Evolutionary conservation across 53 echinoderm and acorn worm species (phyloP), one percentile per base, ranked within the genome.

Genomic region (Echinarachnius parma): DNA sequence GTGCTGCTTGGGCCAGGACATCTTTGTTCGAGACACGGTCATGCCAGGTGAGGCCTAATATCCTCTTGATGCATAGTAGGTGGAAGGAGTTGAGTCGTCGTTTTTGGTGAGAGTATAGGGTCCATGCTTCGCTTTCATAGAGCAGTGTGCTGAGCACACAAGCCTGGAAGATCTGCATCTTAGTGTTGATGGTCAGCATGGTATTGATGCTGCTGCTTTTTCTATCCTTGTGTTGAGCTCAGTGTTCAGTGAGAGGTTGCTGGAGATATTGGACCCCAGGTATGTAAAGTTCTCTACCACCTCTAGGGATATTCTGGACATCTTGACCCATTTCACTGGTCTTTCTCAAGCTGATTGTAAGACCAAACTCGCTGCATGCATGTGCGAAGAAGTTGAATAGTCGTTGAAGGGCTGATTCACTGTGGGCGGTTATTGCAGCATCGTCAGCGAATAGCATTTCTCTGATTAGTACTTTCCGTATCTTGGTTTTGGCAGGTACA

Each of bases 301-400:
- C 21, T 62, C 65, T 2, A 80, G 53, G 4, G 2, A 72, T 11
- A 20, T 18, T 4, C 9, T 29, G 19, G 2, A 31, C 52, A 46
- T 61, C 34, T 59, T 81, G 77, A 5, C 29, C 80, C 59, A 78
- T 25, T 9, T 79, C 47, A 5, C 77, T 23, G 4, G 84, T 84
- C 42, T 84, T 89, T 58, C 84, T 84, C 22, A 89, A 32, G 81
- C 89, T 89, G 53, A 88, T 83, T 32, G 76, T 83, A 9, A 88
- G 75, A 3, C 79, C 83, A 39, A 88, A 84, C 23, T 89, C 61
- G 24, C 34, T 71, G 49, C 89, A 89, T 8, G 84, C 59, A 4
- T 49, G 4, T 32, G 84, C 37, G 11, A 84, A 66, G 27, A 48
- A 32, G 25, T 83, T 61, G 11, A 78, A 59, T n/a, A 83, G 76